These are phyloP conservation scores for Lota lota DNA, from an alignment of 2,113 vertebrate species.

Conservation along the genomic window DNA sequence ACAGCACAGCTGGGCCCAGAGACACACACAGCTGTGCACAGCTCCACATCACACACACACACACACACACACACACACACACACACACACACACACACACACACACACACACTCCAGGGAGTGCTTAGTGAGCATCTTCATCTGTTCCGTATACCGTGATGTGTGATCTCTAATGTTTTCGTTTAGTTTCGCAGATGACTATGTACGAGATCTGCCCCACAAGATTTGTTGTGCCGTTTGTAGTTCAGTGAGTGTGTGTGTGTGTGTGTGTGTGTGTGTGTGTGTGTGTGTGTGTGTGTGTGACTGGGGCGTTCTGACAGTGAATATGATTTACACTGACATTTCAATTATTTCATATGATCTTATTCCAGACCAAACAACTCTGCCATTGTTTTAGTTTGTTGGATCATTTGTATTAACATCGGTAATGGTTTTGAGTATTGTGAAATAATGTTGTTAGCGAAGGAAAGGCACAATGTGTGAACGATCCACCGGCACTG, in stretches of 20 bases:
- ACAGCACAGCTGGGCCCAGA: slow-evolving; percentile 27
- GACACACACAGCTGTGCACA: neutral
- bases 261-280: too few relatives aligned
- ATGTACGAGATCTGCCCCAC: neutral
- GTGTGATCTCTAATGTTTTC: neutral
- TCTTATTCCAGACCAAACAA: too few relatives aligned
- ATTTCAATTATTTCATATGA: too few relatives aligned
- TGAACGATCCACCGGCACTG: slow-evolving; percentile 74
- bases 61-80: slow-evolving; percentile 1
- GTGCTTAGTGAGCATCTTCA: neutral
- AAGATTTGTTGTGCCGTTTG: too few relatives aligned
- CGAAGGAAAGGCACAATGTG: slow-evolving; percentile 78
- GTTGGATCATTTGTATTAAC: too few relatives aligned
- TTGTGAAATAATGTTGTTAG: slow-evolving; percentile 63
- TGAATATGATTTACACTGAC: too few relatives aligned
- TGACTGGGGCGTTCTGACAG: too few relatives aligned
- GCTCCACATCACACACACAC: slow-evolving; percentile 25
- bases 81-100: slow-evolving; percentile 1
- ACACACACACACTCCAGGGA: slow-evolving; percentile 9
- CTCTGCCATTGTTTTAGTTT: too few relatives aligned
- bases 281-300: too few relatives aligned
- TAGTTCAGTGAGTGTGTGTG: too few relatives aligned
- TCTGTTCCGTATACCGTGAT: neutral
- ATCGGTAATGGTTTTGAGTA: neutral
- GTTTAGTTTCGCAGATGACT: neutral